A percentile compares a stretch with the other conserved stretches of the same genome.
Conservation (phyloP, 2,888 invertebrate genomes). For the Drosophila ezoana region DNA sequence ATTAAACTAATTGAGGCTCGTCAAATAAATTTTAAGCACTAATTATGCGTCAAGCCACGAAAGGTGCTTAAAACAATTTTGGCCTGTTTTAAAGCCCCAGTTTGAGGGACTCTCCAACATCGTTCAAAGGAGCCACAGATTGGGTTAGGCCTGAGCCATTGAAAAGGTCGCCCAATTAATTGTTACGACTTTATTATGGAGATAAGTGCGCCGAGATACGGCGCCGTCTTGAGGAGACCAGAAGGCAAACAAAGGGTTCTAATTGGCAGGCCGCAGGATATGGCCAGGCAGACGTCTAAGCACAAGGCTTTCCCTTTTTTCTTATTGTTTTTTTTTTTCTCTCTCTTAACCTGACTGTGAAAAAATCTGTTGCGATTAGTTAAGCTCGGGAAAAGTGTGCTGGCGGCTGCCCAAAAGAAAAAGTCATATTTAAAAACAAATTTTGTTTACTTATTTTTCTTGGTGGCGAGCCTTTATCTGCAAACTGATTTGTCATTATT, state of each 20-base stretch:
- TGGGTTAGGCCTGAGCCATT: conserved; percentile 26
- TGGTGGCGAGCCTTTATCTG: conserved; percentile 67
- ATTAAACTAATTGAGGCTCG: conserved; percentile 77
- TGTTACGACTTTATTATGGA: conserved; percentile 83
- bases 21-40: conserved; percentile 75
- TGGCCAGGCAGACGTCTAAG: conserved; percentile 65
- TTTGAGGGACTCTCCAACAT: neutral
- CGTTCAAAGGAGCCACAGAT: conserved; percentile 17
- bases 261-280: conserved; percentile 78
- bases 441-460: conserved; percentile 32
- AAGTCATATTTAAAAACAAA: conserved; percentile 31
- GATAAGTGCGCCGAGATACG: conserved; percentile 71
- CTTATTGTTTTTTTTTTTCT: conserved; percentile 27
- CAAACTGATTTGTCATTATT: conserved; percentile 84
- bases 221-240: conserved; percentile 48
- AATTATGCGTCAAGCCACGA: conserved; percentile 72
- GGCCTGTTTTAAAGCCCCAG: conserved; percentile 31
- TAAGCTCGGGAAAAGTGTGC: conserved; percentile 68
- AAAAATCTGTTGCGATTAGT: conserved; percentile 83
- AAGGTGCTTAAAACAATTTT: conserved; percentile 28
- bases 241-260: conserved; percentile 76
- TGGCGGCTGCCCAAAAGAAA: conserved; percentile 49
- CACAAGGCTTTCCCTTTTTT: conserved; percentile 59
- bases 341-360: conserved; percentile 59
- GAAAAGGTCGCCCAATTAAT: conserved; percentile 82